Percentiles rank a stretch among this genome's conserved stretches.
Conservation (phyloP, 2,888 invertebrate species). For the Tryphoninae sp. region DNA sequence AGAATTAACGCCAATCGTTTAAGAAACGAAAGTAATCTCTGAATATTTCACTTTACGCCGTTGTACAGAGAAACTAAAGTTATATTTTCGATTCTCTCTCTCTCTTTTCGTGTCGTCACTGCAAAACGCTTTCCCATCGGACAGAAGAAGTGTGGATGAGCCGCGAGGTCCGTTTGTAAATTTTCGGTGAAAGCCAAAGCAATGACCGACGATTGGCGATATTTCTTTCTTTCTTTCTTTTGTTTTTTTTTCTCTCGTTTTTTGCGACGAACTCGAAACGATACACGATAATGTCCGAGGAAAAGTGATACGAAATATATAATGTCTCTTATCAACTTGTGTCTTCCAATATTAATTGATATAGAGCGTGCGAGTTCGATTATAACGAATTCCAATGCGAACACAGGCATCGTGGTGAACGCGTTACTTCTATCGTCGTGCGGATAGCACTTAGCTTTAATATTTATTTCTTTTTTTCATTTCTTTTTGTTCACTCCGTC, state of each 20-base stretch:
- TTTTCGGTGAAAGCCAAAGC: slow-evolving; percentile 31
- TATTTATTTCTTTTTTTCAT: slow-evolving; percentile 54
- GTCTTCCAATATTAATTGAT: slow-evolving; percentile 69
- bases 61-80: slow-evolving; percentile 54
- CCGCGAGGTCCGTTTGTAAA: slow-evolving; percentile 37
- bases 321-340: slow-evolving; percentile 67
- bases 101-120: not conserved
- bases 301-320: slow-evolving; percentile 41
- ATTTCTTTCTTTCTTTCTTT: not conserved
- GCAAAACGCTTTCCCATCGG: slow-evolving; percentile 22
- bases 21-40: slow-evolving; percentile 48
- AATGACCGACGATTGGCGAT: slow-evolving; percentile 4
- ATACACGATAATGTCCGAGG: slow-evolving; percentile 17
- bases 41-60: slow-evolving; percentile 33
- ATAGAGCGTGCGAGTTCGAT: slow-evolving; percentile 53
- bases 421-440: slow-evolving; percentile 45
- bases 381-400: slow-evolving; percentile 19
- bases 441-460: slow-evolving; percentile 54
- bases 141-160: slow-evolving; percentile 3
- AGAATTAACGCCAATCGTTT: slow-evolving; percentile 35
- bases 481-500: not conserved
- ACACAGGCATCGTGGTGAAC: slow-evolving; percentile 20
- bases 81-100: slow-evolving; percentile 32
- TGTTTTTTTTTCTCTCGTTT: slow-evolving; percentile 14
- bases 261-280: slow-evolving; percentile 23